Evolutionary conservation across 2,113 vertebrate genomes (phyloP), one percentile per base, ranked within the genome.

Genomic region (Tylochromis polylepis): DNA sequence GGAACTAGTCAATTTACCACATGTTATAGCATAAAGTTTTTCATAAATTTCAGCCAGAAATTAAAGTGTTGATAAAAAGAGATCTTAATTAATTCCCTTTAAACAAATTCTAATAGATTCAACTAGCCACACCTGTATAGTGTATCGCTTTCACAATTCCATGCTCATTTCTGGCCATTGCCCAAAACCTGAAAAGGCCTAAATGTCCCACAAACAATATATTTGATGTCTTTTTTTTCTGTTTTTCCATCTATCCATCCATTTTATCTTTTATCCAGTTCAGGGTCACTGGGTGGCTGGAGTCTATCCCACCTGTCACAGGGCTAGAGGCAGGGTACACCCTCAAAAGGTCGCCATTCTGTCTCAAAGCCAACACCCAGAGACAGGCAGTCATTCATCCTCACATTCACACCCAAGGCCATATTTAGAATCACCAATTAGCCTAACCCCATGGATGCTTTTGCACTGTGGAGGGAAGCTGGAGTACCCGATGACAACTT

Each of bases 251-350:
- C 41, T 5, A 43, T 46, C 43, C n/a, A 41, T 22, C 4, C 67
- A 72, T 18, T 75, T 75, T 11, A 27, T 49, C 41, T 49, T 24
- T 72, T 29, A 46, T 46, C 41, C 9, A 75, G 15, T 72, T 49
- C 9, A 72, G 41, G 41, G 41, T 29, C 41, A 18, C 2, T 0
- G 22, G 41, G 22, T 1, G 5, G 41, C 8, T 49, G 24, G 3
- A 49, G 41, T 29, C 41, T 75, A 20, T 11, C 67, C 41, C 15
- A 18, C 41, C 15, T 49, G 24, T 75, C 67, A 49, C 41, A 49
- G 24, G 1, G 41, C 41, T 27, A 46, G 0, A 75, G 67, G 24
- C 67, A 49, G 41, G 41, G 15, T 75, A 29, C 15, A 1, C 67
- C 41, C 3, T 75, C 15, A 46, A 18, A 22, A 75, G 67, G 3